A percentile compares a stretch with the other conserved stretches of the same genome.
phyloP scores from a whole-genome alignment of 2,113 vertebrate species.

The Tragelaphus imberbis region DNA sequence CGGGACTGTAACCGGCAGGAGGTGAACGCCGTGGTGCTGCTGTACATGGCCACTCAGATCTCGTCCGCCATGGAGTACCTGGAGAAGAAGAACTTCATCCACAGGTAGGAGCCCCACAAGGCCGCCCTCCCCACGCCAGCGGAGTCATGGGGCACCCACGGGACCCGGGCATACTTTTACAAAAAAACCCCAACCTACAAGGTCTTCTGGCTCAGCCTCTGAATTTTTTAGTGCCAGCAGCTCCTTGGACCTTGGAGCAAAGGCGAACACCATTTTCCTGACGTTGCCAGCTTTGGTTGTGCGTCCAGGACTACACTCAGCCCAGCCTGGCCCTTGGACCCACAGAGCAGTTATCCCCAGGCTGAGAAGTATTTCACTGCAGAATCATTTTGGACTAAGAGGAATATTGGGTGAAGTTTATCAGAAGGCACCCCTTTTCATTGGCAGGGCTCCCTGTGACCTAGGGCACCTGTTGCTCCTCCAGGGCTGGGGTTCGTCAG shows the following conservation, averaged over 20 bases:
- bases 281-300: rapidly evolving
- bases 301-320: neutral
- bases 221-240: neutral
- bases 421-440: neutral
- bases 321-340: neutral
- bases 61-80: constrained; percentile 99
- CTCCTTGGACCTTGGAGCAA: neutral
- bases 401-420: neutral
- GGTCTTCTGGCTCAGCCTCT: neutral
- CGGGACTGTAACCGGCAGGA: constrained; percentile 96
- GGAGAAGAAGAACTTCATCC: constrained; percentile 99
- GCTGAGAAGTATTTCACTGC: neutral
- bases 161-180: neutral
- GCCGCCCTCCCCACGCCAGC: neutral
- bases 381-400: neutral
- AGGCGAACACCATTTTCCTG: neutral
- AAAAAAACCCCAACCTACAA: rapidly evolving
- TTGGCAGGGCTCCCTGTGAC: neutral
- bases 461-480: neutral
- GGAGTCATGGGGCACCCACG: rapidly evolving
- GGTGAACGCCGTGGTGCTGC: constrained; percentile 96
- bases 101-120: constrained; percentile 82
- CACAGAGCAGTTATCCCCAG: neutral
- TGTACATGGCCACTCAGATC: constrained; percentile 99
- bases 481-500: neutral